Conservation (phyloP, 2,888 invertebrate genomes). For the Cartodere bifasciata region DNA sequence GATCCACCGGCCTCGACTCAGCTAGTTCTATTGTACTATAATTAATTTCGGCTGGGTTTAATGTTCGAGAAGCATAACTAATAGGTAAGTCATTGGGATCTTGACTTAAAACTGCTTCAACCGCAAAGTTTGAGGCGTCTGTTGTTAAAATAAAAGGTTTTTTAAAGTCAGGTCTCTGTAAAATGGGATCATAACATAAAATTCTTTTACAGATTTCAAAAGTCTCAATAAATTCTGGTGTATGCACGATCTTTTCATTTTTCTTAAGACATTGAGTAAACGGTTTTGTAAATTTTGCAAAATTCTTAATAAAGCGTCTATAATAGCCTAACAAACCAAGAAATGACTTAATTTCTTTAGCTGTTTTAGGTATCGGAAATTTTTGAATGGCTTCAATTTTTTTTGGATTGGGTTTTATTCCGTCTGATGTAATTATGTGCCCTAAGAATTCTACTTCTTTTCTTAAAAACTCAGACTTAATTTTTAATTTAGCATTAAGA, state of each 20-base stretch:
- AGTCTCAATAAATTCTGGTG: conserved; percentile 3
- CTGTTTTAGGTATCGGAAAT: conserved; percentile 10
- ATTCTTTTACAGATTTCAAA: conserved; percentile 10
- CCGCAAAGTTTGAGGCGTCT: no score
- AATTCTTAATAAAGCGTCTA: conserved; percentile 10
- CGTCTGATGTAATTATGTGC: conserved; percentile 7
- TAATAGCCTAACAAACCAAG: conserved; percentile 10
- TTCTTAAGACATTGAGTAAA: conserved; percentile 12
- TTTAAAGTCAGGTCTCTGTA: conserved; percentile 14
- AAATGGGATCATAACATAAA: conserved; percentile 13
- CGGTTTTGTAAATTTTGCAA: conserved; percentile 13
- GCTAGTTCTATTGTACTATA: no score
- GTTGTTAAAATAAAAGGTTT: no score
- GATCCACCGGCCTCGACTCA: no score
- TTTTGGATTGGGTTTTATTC: conserved; percentile 10
- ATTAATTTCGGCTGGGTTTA: no score
- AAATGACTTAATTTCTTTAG: conserved; percentile 10
- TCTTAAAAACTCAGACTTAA: no score
- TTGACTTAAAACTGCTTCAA: no score
- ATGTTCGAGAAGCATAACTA: no score
- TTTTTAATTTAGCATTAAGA: conserved; percentile 14
- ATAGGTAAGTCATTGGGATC: no score
- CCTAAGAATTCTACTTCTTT: conserved; percentile 11
- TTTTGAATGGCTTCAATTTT: conserved; percentile 9
- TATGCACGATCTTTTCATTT: conserved; percentile 5